Conservation (phyloP, 2,113 vertebrate species). For the Colaptes auratus region DNA sequence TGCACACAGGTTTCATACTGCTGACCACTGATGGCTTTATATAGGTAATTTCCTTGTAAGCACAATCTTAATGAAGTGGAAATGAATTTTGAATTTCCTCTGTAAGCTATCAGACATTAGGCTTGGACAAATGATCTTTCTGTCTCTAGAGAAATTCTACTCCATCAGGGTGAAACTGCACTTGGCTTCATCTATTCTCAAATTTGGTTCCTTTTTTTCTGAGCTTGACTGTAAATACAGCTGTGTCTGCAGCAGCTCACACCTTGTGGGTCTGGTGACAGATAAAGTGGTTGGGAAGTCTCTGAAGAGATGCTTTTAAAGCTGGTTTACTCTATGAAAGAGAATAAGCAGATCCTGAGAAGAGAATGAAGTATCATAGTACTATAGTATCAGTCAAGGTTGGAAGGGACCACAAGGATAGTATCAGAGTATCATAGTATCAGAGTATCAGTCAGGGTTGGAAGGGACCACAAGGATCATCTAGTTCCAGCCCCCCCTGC, state of each 20-base stretch:
- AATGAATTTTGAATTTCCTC: not conserved
- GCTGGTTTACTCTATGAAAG: not conserved
- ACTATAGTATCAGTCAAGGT: no score
- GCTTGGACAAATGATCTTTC: not conserved
- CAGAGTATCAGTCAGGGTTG: no score
- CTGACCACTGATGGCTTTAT: not conserved
- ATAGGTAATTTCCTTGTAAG: not conserved
- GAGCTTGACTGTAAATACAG: not conserved
- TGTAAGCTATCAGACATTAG: not conserved
- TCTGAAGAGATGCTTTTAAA: not conserved
- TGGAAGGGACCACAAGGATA: no score
- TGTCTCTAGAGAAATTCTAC: not conserved
- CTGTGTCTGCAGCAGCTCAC: not conserved
- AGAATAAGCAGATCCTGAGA: not conserved
- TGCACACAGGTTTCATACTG: not conserved
- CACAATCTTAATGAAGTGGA: not conserved
- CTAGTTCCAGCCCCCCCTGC: no score
- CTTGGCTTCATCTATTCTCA: not conserved
- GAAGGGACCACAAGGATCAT: no score
- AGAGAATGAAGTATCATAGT: not conserved
- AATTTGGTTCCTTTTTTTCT: not conserved
- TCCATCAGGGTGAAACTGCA: not conserved
- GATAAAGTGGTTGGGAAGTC: not conserved
- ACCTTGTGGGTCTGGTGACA: not conserved
- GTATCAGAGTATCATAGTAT: no score